Conservation (phyloP, 30 jellyfish, hydroid and myxozoan genomes). For the Turritopsis rubra region DNA sequence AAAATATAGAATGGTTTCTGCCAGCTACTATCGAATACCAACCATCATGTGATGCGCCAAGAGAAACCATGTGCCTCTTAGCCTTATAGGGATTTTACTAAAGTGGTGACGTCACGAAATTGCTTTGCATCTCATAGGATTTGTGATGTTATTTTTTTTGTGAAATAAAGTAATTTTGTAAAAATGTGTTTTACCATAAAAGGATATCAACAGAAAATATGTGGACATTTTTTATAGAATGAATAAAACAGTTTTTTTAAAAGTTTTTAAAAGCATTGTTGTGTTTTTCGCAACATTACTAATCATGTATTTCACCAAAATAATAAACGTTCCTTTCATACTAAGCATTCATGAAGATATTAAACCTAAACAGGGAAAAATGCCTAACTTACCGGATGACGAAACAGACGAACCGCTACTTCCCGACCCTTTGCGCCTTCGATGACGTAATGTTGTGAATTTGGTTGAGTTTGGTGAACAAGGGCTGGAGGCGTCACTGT, state of each 20-base stretch:
- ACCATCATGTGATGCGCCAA: neutral
- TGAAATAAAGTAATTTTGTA: neutral
- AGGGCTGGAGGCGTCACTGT: slow-evolving; percentile 25
- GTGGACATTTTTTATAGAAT: neutral
- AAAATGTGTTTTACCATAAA: neutral
- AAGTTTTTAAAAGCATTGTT: neutral
- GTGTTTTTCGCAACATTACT: neutral
- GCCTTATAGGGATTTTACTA: neutral
- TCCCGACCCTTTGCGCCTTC: slow-evolving; percentile 60
- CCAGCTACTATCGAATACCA: neutral
- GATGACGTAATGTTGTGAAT: slow-evolving; percentile 10
- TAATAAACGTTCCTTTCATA: neutral
- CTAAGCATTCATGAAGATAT: neutral
- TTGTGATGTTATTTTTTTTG: neutral
- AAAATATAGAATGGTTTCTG: neutral
- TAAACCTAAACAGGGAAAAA: neutral
- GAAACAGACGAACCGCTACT: slow-evolving; percentile 79
- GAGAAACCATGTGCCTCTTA: neutral
- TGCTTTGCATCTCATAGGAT: neutral
- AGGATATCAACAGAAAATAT: neutral
- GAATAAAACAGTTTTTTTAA: neutral
- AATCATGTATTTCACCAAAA: neutral
- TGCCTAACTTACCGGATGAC: slow-evolving; percentile 50
- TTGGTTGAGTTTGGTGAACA: slow-evolving; percentile 6
- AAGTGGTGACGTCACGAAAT: neutral